These are phyloP conservation scores for Nasonia vitripennis DNA, from an alignment of 1,140 invertebrate genomes.

Conservation along the genomic window DNA sequence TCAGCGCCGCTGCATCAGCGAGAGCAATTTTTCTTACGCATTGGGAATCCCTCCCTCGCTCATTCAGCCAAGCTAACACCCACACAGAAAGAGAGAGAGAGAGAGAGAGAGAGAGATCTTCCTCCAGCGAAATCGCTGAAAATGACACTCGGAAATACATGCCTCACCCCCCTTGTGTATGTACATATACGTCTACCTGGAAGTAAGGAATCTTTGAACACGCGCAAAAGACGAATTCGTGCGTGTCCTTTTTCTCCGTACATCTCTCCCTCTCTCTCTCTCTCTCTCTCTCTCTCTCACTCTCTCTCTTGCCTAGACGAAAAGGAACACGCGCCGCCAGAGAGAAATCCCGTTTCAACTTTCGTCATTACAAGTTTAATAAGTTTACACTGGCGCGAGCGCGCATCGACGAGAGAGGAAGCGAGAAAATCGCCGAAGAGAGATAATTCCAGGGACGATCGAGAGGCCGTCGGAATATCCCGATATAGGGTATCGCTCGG, in stretches of 20 bases:
- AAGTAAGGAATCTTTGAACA: constrained; percentile 11
- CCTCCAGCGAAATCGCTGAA: background rate
- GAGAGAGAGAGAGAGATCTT: background rate
- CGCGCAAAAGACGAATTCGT: background rate
- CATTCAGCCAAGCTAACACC: background rate
- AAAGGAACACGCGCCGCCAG: background rate
- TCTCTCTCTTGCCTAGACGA: background rate
- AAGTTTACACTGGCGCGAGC: constrained; percentile 60
- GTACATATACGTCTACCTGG: background rate
- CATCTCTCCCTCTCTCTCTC: background rate
- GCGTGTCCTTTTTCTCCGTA: constrained; percentile 17
- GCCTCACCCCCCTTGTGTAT: background rate
- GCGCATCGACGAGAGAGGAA: background rate
- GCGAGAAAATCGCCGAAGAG: constrained; percentile 51
- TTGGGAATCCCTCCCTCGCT: background rate
- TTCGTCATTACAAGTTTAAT: constrained; percentile 74
- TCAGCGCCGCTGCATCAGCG: background rate
- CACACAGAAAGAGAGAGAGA: background rate
- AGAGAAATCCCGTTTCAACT: constrained; percentile 60
- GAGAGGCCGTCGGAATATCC: background rate
- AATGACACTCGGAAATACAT: constrained; percentile 33
- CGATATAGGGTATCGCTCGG: too few species aligned
- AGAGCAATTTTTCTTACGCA: background rate
- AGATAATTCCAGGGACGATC: constrained; percentile 5
- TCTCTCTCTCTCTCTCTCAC: too few species aligned